Conservation (phyloP, 2,113 vertebrate genomes). For the Poeciliopsis occidentalis region DNA sequence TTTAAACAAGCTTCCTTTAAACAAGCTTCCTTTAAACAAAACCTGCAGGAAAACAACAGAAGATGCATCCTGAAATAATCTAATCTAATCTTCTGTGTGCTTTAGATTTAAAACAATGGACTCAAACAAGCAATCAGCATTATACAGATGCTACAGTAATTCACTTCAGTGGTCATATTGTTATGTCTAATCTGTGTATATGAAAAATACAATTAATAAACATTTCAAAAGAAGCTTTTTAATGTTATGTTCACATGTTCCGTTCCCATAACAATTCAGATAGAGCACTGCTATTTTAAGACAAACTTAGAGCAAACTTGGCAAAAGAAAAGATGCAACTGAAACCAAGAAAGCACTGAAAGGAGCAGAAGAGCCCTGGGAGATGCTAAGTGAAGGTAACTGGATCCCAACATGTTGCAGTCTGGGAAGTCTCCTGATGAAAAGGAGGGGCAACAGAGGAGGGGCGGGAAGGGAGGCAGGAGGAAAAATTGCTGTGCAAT, state of each 20-base stretch:
- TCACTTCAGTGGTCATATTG: not conserved
- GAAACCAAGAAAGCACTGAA: conserved; percentile 6
- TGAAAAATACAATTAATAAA: too few relatives aligned
- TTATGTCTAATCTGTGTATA: not conserved
- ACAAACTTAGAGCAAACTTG: conserved; percentile 1
- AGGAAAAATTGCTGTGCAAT: conserved; percentile 52
- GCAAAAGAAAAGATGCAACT: not conserved
- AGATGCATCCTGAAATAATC: not conserved
- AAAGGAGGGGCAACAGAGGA: conserved; percentile 51
- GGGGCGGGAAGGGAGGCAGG: conserved; percentile 36
- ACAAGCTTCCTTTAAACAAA: not conserved
- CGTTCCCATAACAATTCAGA: not conserved
- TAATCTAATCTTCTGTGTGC: too few relatives aligned
- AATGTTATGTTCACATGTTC: not conserved
- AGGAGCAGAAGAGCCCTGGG: conserved; percentile 50
- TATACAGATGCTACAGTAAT: too few relatives aligned
- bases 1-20: not conserved
- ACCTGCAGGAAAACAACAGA: not conserved
- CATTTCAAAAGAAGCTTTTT: too few relatives aligned
- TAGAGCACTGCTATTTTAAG: not conserved
- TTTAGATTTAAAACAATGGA: too few relatives aligned
- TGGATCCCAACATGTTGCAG: conserved; percentile 73
- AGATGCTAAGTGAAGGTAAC: conserved; percentile 75
- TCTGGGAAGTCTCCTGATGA: conserved; percentile 75
- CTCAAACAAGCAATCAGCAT: too few relatives aligned